phyloP scores from a whole-genome alignment of 2,113 vertebrate genomes.

The Petaurus breviceps region DNA sequence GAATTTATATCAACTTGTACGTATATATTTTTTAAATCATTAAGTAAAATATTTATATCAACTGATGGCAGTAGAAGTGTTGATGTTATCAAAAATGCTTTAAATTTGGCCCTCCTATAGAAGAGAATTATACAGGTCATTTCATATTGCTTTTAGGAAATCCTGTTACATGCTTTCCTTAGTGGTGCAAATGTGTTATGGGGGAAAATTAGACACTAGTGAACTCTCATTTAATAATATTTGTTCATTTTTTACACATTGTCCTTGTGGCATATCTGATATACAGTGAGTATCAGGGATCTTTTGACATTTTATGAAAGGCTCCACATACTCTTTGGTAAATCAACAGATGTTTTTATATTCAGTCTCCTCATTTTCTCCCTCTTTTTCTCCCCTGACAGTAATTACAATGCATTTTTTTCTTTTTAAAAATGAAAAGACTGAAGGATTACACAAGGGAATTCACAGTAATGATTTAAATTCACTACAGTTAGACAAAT shows the following conservation, averaged over 20 bases:
- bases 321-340: neutral
- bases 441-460: neutral
- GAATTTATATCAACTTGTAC: constrained; percentile 15
- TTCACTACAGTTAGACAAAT: neutral
- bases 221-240: neutral
- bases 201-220: constrained; percentile 10
- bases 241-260: neutral
- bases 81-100: constrained; percentile 45
- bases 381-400: neutral
- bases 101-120: constrained; percentile 19
- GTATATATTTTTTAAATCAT: constrained; percentile 1
- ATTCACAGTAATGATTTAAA: neutral
- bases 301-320: neutral
- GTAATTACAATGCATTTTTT: neutral
- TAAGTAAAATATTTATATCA: neutral
- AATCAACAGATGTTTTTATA: neutral
- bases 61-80: constrained; percentile 1
- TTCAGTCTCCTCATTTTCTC: neutral
- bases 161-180: constrained; percentile 6
- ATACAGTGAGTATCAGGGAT: neutral
- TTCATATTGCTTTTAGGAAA: constrained; percentile 40
- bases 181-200: constrained; percentile 17
- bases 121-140: neutral
- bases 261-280: neutral
- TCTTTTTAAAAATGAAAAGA: neutral